Percentiles rank a stretch among this genome's conserved stretches.
These are phyloP conservation scores for Falcunculus frontatus DNA, from an alignment of 2,113 vertebrate genomes.

Conservation along the genomic window DNA sequence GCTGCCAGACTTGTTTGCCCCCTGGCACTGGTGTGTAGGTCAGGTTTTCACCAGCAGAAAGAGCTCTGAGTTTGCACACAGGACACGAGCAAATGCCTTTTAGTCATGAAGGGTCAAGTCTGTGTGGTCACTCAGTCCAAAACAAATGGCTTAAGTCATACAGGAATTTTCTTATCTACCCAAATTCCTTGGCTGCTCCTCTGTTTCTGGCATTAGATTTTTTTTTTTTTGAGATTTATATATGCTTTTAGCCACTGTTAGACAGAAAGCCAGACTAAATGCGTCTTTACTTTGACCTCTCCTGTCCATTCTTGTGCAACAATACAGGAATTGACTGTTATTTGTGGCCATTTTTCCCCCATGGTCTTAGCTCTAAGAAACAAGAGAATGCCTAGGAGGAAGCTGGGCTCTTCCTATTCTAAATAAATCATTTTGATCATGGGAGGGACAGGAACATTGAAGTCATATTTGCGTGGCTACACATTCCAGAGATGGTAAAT, in stretches of 20 bases:
- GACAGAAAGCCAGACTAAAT: not conserved
- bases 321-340: not conserved
- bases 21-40: not conserved
- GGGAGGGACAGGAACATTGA: not conserved
- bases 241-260: not conserved
- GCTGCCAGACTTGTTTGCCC: not conserved
- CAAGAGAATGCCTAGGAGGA: not conserved
- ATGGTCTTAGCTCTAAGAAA: not conserved
- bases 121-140: not conserved
- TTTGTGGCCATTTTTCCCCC: not conserved
- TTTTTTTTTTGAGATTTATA: slow-evolving; percentile 7
- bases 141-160: not conserved
- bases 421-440: not conserved
- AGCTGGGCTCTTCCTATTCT: not conserved
- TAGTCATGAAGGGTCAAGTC: not conserved
- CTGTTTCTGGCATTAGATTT: not conserved
- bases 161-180: slow-evolving; percentile 34
- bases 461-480: not conserved
- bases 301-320: not conserved
- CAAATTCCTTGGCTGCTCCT: slow-evolving; percentile 25
- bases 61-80: not conserved
- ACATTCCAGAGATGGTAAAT: not conserved
- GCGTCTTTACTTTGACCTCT: not conserved
- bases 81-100: not conserved
- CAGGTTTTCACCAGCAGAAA: not conserved